These are phyloP conservation scores for Chaetogeoica ovagalla DNA, from an alignment of 2,888 invertebrate genomes.

Conservation along the genomic window DNA sequence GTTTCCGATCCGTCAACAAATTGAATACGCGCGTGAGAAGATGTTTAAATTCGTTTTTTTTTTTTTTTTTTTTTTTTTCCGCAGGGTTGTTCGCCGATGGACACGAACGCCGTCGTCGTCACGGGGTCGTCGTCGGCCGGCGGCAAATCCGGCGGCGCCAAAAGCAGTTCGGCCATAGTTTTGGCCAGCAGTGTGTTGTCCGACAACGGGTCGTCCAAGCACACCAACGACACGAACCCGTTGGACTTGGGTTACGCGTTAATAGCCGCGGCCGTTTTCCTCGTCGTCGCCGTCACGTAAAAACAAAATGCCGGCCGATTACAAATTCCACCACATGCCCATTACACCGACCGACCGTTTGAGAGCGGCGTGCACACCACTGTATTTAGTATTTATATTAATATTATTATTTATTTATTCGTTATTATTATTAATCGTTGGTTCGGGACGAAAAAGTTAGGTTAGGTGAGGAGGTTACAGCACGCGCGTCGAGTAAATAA, in stretches of 20 bases:
- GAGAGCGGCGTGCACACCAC: background rate
- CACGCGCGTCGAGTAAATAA: background rate
- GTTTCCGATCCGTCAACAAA: too few species aligned
- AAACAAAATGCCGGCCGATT: too few species aligned
- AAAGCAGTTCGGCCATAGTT: conserved; percentile 64
- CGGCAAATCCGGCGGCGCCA: conserved; percentile 53
- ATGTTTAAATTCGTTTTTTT: too few species aligned
- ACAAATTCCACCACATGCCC: too few species aligned
- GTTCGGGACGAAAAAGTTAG: background rate
- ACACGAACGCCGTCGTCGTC: conserved; percentile 61
- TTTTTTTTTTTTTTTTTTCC: background rate
- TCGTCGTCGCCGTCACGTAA: conserved; percentile 39
- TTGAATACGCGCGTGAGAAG: too few species aligned
- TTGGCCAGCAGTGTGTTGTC: conserved; percentile 71
- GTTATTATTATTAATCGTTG: background rate
- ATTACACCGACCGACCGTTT: too few species aligned
- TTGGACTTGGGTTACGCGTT: conserved; percentile 28
- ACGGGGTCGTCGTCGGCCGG: conserved; percentile 54
- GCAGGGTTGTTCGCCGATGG: conserved; percentile 62
- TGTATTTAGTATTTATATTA: background rate
- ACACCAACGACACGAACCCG: conserved; percentile 38
- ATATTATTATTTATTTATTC: background rate
- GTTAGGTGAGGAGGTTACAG: background rate
- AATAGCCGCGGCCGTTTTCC: conserved; percentile 32
- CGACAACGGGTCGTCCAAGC: conserved; percentile 63